Conservation (phyloP, 2,113 vertebrate species). For the Trichechus manatus region DNA sequence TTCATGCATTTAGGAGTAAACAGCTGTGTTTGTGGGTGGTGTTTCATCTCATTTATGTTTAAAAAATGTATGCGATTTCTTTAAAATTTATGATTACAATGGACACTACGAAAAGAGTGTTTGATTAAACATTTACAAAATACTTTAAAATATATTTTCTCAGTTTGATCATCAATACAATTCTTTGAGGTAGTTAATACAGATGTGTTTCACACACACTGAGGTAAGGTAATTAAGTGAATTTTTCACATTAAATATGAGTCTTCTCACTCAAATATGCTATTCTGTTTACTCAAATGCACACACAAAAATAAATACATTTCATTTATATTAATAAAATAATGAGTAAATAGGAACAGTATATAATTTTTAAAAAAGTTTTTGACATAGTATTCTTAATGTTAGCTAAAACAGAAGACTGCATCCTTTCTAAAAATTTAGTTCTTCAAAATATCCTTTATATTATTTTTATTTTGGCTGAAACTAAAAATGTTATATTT, state of each 20-base stretch:
- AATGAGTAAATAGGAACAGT: not conserved
- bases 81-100: not conserved
- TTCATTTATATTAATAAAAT: slow-evolving; percentile 9
- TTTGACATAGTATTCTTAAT: not conserved
- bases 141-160: not conserved
- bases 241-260: not conserved
- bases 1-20: not conserved
- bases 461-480: not conserved
- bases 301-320: not conserved
- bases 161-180: not conserved
- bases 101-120: not conserved
- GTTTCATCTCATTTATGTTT: not conserved
- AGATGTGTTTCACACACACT: not conserved
- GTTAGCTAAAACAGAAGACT: not conserved
- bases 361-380: not conserved
- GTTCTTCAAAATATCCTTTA: not conserved
- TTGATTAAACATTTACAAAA: not conserved
- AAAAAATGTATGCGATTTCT: not conserved
- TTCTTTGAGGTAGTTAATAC: not conserved
- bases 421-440: not conserved
- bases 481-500: slow-evolving; percentile 30
- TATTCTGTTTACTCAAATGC: not conserved
- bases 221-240: not conserved
- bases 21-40: not conserved
- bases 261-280: not conserved